A percentile compares a stretch with the other conserved stretches of the same genome.
Conservation (phyloP, 2,797 vertebrate species). For the Syngnathus rostellatus region DNA sequence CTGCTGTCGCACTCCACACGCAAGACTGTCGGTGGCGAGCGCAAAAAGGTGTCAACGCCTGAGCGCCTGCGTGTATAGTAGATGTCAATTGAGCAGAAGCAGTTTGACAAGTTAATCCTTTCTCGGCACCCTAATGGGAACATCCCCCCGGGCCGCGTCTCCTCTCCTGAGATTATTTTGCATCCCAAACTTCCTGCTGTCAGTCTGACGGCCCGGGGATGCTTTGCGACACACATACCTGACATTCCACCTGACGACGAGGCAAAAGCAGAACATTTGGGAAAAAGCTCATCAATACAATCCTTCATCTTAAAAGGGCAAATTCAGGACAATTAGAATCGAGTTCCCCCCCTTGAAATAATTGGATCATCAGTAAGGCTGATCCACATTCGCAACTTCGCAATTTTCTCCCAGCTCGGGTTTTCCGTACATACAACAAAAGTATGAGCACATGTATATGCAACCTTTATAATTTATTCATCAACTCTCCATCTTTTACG, state of each 20-base stretch:
- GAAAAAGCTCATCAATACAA: background rate
- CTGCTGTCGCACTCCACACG: background rate
- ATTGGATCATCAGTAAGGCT: background rate
- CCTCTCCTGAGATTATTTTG: conserved; percentile 61
- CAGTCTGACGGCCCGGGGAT: conserved; percentile 30
- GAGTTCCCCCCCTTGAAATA: background rate
- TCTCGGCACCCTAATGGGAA: conserved; percentile 60
- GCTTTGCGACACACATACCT: conserved; percentile 27
- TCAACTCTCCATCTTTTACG: conserved; percentile 24
- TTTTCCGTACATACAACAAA: conserved; percentile 13
- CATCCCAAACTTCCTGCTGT: conserved; percentile 52
- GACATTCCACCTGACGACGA: conserved; percentile 34
- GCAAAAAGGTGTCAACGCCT: conserved; percentile 12
- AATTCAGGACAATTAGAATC: background rate
- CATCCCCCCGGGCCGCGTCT: conserved; percentile 56
- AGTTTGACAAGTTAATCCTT: conserved; percentile 67
- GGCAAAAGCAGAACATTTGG: background rate
- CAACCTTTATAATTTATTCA: conserved; percentile 39
- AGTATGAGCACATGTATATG: conserved; percentile 9
- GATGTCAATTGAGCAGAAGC: conserved; percentile 30
- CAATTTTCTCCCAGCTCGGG: conserved; percentile 12
- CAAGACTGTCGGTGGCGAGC: background rate
- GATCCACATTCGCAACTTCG: background rate
- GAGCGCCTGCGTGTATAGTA: conserved; percentile 24
- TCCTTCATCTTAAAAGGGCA: background rate